Base-by-base conservation (phyloP, 2,797 vertebrate species). In the Anniella stebbinsi region DNA sequence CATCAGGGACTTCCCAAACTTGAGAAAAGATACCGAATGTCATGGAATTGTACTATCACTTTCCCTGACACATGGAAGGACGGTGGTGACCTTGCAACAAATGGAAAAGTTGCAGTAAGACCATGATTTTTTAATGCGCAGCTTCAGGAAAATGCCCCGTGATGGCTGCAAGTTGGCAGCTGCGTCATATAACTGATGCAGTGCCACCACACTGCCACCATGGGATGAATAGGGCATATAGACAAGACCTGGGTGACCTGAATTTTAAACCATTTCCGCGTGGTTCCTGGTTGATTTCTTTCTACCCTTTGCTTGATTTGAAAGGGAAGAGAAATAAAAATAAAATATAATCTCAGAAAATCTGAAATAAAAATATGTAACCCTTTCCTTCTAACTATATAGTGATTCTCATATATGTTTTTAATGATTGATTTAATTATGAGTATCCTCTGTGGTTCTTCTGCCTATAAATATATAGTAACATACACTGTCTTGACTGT, bases 381-480 rank as follows among this genome's bases (percentile, higher is more conserved):
- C 12, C 23, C 28, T 11, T 80, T 69, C 5, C 23, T 28, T 3
- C 89, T 88, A 93, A 82, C 45, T 57, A 86, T 8, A 7, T 4
- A 73, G 78, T 48, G 30, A 73, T 76, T 33, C 83, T 88, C 72
- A 82, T 41, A 63, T 10, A 25, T 1, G 28, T 25, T 3, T 18
- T 78, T 75, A 1, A 23, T 69, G 11, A 4, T 69, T 80, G 6
- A 15, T 72, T 36, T 82, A 91, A 87, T 77, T 54, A 57, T 86
- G 36, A 89, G 86, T 33, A 84, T 72, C 89, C 87, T 48, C n/a
- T 15, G 25, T 12, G 89, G 86, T 67, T 38, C 75, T 86, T 73
- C 25, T 88, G 13, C 15, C 13, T 41, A 45, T 54, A 94, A 93
- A 93, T 92, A 94, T 92, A 87, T 60, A 93, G 88, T 81, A 66